Base-by-base conservation (phyloP, 2,113 vertebrate genomes). In the Fukomys damarensis region DNA sequence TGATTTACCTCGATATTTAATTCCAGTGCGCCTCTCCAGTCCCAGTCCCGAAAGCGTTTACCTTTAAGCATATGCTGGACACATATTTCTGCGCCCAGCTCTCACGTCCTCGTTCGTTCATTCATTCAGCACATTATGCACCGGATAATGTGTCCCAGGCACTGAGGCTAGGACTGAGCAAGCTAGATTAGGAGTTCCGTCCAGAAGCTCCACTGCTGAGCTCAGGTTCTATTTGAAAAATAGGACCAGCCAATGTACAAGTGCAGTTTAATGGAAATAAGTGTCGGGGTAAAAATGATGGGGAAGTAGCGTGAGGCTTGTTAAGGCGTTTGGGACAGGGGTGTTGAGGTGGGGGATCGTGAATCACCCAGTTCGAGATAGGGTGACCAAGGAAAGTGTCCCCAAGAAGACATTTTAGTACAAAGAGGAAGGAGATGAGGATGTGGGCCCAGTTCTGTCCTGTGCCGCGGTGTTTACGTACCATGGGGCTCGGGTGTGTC, bases 181-280 rank as follows among this genome's bases (percentile, higher is more conserved):
- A 65, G 89, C 63, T 22, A 65, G 12, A 86, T 79, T 7, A 38
- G 65, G 94, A 43, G 0, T 26, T 76, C 22, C 56, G 20, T 17
- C 20, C 7, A 38, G 59, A 94, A 43, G 0, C 22, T 76, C 22
- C 30, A 43, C 32, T 28, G 41, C 19, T 46, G 7, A 41, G 46
- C 5, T 91, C 89, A 66, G 2, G 86, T 87, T 70, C 49, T 91
- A 17, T 88, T 77, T 90, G 65, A 65, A 86, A 96, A 81, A 79
- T 5, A 61, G 58, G 26, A 63, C 84, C 54, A 58, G 35, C 16
- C 63, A 83, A 10, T 65, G 46, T 54, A 84, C 43, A 11, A 68
- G 20, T 83, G 3, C 43, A 80, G 28, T 28, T 94, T 52, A 26
- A 35, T 89, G 74, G 38, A 79, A 30, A 35, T 86, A 80, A 76